Evolutionary conservation across 2,888 invertebrate species (phyloP), one percentile per base, ranked within the genome.

Genomic region (Pristionchus mayeri): DNA sequence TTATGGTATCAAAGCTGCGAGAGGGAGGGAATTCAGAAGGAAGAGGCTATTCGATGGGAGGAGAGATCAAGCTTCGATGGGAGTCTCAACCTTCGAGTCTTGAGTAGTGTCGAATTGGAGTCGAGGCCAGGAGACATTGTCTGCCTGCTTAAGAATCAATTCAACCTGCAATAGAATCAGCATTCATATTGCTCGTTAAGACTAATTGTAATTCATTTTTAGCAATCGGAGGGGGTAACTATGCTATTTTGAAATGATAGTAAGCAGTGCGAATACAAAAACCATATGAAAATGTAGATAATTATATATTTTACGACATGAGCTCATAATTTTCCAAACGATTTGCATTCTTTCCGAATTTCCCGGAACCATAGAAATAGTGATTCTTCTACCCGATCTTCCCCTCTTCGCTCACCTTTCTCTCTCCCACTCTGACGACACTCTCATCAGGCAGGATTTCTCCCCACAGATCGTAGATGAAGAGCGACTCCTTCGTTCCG

Each of bases 391-490:
- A 16, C 27, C 67, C 4, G 11, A 16, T 9, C 34, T 9, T 30
- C 27, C 67, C 11, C 24, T 7, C 34, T 9, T 16, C 21, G 7
- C 85, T 52, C 3, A 87, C 88, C 87, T 92, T 92, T n/a, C 92
- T 84, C 82, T 92, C 92, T 24, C 89, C 90, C 54, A 92, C 85
- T 30, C 89, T 79, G 13, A 88, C 90, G 16, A 75, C 76, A 67
- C 91, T 90, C 60, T 90, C 90, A 18, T 88, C 88, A 7, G 90
- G 87, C 40, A 87, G 81, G n/a, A 92, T 88, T 60, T 90, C 87
- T 40, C 92, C 92, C 86, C 89, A 92, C n/a, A 92, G 86, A 81
- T 92, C 91, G 76, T 90, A 91, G 27, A 86, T 82, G n/a, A 90
- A 30, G 2, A 78, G 75, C 0, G 89, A 88, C 84, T 91, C 87